These are phyloP conservation scores for Astreopora myriophthalma DNA, from an alignment of 64 coral and sea anemone species.

Conservation along the genomic window DNA sequence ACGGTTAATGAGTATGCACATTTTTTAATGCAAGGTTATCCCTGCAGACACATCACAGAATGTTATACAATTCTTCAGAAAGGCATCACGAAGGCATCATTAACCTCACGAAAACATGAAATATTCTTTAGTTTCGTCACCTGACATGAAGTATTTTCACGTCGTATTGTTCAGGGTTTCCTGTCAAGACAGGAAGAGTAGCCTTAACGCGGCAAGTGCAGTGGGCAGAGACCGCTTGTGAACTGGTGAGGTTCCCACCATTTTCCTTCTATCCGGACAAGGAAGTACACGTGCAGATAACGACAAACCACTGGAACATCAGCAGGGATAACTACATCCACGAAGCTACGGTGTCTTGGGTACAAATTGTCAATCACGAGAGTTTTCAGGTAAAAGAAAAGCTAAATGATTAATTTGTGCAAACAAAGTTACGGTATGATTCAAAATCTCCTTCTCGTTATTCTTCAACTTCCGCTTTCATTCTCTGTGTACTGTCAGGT, in stretches of 20 bases:
- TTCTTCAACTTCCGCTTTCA: too few species aligned
- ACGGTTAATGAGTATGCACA: too few species aligned
- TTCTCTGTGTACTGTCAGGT: too few species aligned
- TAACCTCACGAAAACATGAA: too few species aligned
- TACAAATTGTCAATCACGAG: constrained; percentile 31
- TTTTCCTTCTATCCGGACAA: constrained; percentile 80
- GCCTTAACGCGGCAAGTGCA: background rate
- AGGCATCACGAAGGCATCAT: too few species aligned
- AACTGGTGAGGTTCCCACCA: constrained; percentile 2
- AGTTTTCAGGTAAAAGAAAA: constrained; percentile 21
- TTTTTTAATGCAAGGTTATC: too few species aligned
- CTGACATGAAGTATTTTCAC: too few species aligned
- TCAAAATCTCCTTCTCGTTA: too few species aligned
- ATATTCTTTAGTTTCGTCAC: background rate
- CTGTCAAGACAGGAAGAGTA: constrained; percentile 33
- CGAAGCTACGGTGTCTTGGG: constrained; percentile 80
- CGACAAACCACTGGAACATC: constrained; percentile 47
- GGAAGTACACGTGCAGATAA: constrained; percentile 67
- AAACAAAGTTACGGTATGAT: too few species aligned
- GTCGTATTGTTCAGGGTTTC: constrained; percentile 22
- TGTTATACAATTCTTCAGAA: background rate
- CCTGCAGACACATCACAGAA: too few species aligned
- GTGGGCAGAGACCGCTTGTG: constrained; percentile 21
- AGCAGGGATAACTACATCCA: constrained; percentile 34
- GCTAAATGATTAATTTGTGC: too few species aligned